phyloP scores from a whole-genome alignment of 2,888 invertebrate species.

The Leucoma salicis region DNA sequence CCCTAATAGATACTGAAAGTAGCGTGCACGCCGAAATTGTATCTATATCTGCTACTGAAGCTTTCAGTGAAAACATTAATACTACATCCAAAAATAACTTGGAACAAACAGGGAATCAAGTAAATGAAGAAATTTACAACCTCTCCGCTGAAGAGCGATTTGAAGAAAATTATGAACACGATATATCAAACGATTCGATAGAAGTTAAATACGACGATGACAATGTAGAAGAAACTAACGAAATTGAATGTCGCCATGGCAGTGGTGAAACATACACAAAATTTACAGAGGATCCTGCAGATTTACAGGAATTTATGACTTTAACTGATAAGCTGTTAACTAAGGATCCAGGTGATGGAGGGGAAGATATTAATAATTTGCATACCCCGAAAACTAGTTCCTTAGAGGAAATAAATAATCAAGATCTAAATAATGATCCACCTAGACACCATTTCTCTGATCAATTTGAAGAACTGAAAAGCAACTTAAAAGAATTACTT shows the following conservation, averaged over 20 bases:
- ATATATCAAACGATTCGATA: conserved; percentile 49
- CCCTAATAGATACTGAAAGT: conserved; percentile 11
- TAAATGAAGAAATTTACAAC: conserved; percentile 36
- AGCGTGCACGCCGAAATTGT: neutral
- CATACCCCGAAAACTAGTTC: conserved; percentile 71
- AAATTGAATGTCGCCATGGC: conserved; percentile 56
- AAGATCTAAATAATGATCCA: conserved; percentile 20
- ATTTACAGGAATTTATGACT: conserved; percentile 70
- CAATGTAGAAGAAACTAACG: conserved; percentile 28
- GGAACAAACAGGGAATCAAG: conserved; percentile 22
- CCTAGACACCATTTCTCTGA: conserved; percentile 54
- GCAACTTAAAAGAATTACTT: conserved; percentile 58
- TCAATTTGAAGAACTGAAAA: conserved; percentile 61
- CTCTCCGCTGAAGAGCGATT: conserved; percentile 49
- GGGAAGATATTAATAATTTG: conserved; percentile 47
- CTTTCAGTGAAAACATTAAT: neutral
- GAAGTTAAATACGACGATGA: conserved; percentile 47
- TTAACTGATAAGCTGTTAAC: conserved; percentile 67
- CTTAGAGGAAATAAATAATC: conserved; percentile 56
- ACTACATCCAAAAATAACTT: neutral
- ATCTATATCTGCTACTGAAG: neutral
- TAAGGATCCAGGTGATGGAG: conserved; percentile 37
- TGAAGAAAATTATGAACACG: conserved; percentile 56
- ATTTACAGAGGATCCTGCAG: conserved; percentile 65
- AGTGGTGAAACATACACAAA: conserved; percentile 76